phyloP scores from a whole-genome alignment of 2,113 vertebrate species.

The Pyrgilauda ruficollis region DNA sequence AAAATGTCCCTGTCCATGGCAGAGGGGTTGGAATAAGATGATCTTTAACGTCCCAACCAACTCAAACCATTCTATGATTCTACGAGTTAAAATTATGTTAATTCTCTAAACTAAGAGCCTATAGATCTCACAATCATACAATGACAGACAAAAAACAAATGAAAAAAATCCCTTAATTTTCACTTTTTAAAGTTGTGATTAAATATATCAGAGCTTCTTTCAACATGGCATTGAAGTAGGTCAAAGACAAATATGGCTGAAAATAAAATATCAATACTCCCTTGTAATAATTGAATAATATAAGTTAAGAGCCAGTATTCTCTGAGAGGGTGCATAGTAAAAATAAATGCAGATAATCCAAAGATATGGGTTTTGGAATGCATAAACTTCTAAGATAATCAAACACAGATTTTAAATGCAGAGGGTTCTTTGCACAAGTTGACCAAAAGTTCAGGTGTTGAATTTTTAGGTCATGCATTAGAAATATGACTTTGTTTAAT shows the following conservation, averaged over 20 bases:
- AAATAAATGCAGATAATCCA: not conserved
- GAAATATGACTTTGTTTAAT: not conserved
- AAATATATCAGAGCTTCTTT: not conserved
- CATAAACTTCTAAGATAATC: not conserved
- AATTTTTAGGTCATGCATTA: not conserved
- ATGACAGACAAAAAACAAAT: not conserved
- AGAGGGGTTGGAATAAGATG: accelerated
- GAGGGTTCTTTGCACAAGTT: not conserved
- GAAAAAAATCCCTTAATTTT: not conserved
- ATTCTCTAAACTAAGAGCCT: not conserved
- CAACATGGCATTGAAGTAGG: not conserved
- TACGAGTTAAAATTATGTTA: not conserved
- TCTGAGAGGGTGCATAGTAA: not conserved
- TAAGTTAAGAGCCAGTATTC: not conserved
- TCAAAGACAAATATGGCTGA: not conserved
- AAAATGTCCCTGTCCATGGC: not conserved
- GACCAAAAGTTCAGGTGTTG: not conserved
- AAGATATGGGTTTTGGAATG: not conserved
- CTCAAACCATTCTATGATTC: not conserved
- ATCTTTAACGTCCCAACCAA: accelerated
- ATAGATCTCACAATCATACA: not conserved
- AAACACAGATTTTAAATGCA: not conserved
- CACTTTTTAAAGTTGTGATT: not conserved
- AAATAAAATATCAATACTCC: not conserved
- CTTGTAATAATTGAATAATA: not conserved